Percentiles rank a stretch among this genome's conserved stretches.
phyloP scores from a whole-genome alignment of 2,113 vertebrate species.

The Rhea pennata region DNA sequence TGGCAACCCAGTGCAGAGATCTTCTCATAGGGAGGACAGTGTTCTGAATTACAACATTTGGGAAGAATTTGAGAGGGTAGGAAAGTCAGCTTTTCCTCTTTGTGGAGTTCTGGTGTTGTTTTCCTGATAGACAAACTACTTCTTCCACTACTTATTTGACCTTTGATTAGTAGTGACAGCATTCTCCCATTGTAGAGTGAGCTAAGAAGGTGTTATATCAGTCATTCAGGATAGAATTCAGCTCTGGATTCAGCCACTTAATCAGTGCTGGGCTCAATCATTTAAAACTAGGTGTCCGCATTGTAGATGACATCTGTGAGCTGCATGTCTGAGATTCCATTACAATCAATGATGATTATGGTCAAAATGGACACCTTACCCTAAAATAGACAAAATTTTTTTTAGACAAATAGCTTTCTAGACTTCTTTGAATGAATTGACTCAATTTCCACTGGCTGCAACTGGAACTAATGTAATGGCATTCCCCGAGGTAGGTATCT shows the following conservation, averaged over 20 bases:
- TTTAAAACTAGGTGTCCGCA: background rate
- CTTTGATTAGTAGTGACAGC: background rate
- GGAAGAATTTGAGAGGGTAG: background rate
- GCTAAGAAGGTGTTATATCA: background rate
- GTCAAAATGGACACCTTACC: background rate
- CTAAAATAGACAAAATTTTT: accelerated
- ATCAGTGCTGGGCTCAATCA: background rate
- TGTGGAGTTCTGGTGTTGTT: background rate
- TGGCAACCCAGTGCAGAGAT: background rate
- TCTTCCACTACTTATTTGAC: background rate
- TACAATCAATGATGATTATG: background rate
- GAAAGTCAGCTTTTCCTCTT: background rate
- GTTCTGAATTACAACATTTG: background rate
- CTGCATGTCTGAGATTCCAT: background rate
- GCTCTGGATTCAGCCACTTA: background rate
- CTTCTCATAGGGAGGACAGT: background rate
- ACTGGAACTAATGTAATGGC: background rate
- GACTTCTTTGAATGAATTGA: background rate
- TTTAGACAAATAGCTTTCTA: background rate
- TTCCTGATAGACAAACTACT: background rate
- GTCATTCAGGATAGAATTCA: background rate
- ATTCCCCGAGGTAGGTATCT: background rate
- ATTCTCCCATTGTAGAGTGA: background rate
- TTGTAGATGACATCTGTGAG: background rate
- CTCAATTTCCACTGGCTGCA: background rate